phyloP scores from a whole-genome alignment of 2,888 invertebrate genomes.

The Alsophila aescularia region DNA sequence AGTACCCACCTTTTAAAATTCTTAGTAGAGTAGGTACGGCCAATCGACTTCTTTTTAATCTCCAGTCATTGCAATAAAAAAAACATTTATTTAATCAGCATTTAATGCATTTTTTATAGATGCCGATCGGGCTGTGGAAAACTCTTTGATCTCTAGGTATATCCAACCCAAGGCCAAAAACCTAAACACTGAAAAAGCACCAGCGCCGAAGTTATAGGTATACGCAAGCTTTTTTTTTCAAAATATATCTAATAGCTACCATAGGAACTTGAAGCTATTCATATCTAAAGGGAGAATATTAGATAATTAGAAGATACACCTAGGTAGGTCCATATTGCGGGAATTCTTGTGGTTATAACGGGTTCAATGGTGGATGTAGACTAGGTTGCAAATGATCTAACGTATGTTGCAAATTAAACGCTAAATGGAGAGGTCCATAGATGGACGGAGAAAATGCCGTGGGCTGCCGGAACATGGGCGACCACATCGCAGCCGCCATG shows the following conservation, averaged over 20 bases:
- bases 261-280: background rate
- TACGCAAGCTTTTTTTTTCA: no score
- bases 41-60: no score
- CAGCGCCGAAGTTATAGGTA: no score
- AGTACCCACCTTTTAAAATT: no score
- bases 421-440: constrained; percentile 48
- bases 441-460: constrained; percentile 27
- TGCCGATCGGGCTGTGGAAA: no score
- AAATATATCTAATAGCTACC: background rate
- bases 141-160: no score
- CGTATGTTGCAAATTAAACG: constrained; percentile 47
- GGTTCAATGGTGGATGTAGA: constrained; percentile 33
- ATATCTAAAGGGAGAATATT: background rate
- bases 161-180: no score
- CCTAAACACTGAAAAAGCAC: no score
- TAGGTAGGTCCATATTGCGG: background rate
- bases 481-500: constrained; percentile 57
- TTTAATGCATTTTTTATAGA: no score
- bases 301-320: background rate
- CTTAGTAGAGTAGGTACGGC: no score
- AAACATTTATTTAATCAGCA: no score
- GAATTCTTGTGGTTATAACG: constrained; percentile 14
- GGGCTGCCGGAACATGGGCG: constrained; percentile 46
- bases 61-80: no score
- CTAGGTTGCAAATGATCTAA: constrained; percentile 43